Evolutionary conservation across 2,888 invertebrate genomes (phyloP).

Genomic region (Drosophila anomalata): DNA sequence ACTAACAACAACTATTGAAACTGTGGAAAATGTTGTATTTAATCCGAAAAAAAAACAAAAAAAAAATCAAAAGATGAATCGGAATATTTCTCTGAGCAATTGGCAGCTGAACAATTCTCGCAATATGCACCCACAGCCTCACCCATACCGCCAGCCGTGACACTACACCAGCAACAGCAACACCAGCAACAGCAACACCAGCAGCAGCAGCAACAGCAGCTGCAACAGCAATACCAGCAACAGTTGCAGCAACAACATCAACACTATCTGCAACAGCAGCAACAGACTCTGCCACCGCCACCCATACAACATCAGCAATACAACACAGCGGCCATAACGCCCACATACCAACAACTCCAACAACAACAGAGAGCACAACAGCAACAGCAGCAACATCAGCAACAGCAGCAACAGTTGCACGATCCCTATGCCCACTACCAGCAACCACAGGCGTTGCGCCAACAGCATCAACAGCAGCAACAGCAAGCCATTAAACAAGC

Average conservation of each 20-base stretch:
- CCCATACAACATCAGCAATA: constrained; percentile 84
- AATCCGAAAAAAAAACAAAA: constrained; percentile 11
- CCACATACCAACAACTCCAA: constrained; percentile 80
- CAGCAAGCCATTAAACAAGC: constrained; percentile 81
- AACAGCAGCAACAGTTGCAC: constrained; percentile 61
- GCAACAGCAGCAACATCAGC: constrained; percentile 52
- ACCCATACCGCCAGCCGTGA: constrained; percentile 60
- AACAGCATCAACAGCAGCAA: constrained; percentile 74
- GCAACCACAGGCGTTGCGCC: constrained; percentile 71
- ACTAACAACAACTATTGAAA: constrained; percentile 42
- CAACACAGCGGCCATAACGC: constrained; percentile 82
- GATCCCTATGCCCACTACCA: constrained; percentile 73
- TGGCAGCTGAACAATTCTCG: constrained; percentile 84
- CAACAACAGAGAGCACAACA: constrained; percentile 58
- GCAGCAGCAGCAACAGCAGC: constrained; percentile 60
- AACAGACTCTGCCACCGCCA: constrained; percentile 82
- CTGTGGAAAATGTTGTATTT: constrained; percentile 36
- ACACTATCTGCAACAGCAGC: constrained; percentile 73
- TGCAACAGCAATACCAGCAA: constrained; percentile 53
- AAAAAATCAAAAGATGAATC: constrained; percentile 79
- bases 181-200: constrained; percentile 57
- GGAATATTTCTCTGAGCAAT: constrained; percentile 84
- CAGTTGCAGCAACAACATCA: constrained; percentile 60
- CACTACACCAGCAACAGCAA: constrained; percentile 62
- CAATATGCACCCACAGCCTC: constrained; percentile 82